Evolutionary conservation across 2,113 vertebrate genomes (phyloP).

Genomic region (Calidris pygmaea): DNA sequence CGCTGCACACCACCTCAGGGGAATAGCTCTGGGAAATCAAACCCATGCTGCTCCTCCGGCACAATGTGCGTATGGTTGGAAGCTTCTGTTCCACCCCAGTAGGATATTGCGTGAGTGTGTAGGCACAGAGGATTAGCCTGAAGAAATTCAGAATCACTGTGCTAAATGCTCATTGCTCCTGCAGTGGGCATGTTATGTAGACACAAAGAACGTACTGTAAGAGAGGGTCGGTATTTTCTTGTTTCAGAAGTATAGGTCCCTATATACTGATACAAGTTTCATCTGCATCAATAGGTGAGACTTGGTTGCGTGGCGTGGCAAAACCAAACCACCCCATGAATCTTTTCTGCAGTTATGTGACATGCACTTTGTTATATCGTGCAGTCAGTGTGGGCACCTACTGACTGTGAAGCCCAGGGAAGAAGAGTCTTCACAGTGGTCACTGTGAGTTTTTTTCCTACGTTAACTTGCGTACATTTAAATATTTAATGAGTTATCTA

Average conservation of each 20-base stretch:
- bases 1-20: background rate
- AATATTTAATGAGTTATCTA: background rate
- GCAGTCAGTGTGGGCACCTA: background rate
- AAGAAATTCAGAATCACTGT: background rate
- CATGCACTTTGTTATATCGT: background rate
- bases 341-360: background rate
- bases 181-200: background rate
- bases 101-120: background rate
- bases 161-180: background rate
- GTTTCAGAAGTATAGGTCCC: background rate
- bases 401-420: background rate
- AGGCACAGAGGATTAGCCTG: background rate
- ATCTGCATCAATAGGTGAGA: background rate
- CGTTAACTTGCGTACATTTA: background rate
- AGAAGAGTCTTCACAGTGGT: background rate
- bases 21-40: slow-evolving; percentile 12
- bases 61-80: background rate
- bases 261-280: accelerated
- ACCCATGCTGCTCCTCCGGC: background rate
- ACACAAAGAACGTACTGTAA: background rate
- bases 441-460: background rate
- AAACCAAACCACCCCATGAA: background rate
- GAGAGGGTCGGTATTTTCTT: background rate
- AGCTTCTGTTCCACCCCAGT: background rate
- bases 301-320: background rate